Conservation (phyloP, 2,888 invertebrate genomes). For the Torymus tubicola region DNA sequence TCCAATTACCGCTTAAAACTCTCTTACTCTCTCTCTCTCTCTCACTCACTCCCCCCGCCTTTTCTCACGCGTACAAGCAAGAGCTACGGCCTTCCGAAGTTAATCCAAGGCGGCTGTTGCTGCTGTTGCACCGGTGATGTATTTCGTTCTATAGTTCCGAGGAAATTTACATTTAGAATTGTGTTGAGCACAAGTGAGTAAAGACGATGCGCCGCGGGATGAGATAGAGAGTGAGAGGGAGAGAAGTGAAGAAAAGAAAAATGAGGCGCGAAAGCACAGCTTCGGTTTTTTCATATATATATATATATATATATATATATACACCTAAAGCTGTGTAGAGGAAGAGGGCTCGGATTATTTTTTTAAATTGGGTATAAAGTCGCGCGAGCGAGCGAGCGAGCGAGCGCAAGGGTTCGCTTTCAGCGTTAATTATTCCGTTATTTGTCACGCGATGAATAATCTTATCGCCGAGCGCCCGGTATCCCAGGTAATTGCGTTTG, state of each 20-base stretch:
- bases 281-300: not conserved
- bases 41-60: constrained; percentile 33
- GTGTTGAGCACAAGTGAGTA: constrained; percentile 20
- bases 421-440: constrained; percentile 55
- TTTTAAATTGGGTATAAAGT: constrained; percentile 30
- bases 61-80: constrained; percentile 26
- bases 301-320: too few species aligned
- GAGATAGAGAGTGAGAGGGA: not conserved
- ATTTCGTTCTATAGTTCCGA: constrained; percentile 25
- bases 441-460: constrained; percentile 50
- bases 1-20: constrained; percentile 50
- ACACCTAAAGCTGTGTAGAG: too few species aligned
- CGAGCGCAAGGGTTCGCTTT: constrained; percentile 43
- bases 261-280: constrained; percentile 1
- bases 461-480: constrained; percentile 6
- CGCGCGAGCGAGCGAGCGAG: too few species aligned
- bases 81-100: not conserved
- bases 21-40: constrained; percentile 1
- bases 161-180: constrained; percentile 47
- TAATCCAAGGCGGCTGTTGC: not conserved
- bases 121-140: not conserved
- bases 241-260: constrained; percentile 20
- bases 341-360: not conserved
- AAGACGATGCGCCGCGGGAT: too few species aligned
- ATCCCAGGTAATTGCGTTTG: constrained; percentile 11